Evolutionary conservation across 2,888 invertebrate species (phyloP).

Genomic region (Rhagophthalmus giganteus): DNA sequence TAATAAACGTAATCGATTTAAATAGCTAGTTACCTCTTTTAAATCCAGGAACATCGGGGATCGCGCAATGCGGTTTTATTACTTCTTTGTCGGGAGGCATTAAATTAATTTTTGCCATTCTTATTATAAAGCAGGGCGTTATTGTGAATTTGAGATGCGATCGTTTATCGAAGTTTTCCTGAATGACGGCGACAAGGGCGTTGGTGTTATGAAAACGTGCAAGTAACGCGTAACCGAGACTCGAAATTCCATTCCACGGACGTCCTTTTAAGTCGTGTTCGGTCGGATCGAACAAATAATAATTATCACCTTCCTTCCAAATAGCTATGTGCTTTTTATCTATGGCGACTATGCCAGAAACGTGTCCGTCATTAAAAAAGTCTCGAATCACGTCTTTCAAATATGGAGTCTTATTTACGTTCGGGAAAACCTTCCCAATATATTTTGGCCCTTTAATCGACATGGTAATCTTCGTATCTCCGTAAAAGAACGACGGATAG

Average conservation of each 20-base stretch:
- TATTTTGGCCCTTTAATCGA: constrained; percentile 39
- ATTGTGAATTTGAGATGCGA: constrained; percentile 28
- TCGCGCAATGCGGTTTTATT: constrained; percentile 8
- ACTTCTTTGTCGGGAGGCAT: constrained; percentile 35
- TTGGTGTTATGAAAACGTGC: constrained; percentile 39
- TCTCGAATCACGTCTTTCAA: constrained; percentile 33
- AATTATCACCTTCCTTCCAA: constrained; percentile 39
- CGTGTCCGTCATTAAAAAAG: constrained; percentile 41
- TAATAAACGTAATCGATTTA: too few relatives aligned
- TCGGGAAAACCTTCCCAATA: constrained; percentile 32
- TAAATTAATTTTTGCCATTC: constrained; percentile 42
- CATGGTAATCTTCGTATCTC: constrained; percentile 42
- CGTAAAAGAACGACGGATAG: constrained; percentile 43
- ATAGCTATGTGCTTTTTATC: constrained; percentile 43
- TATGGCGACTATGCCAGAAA: constrained; percentile 43
- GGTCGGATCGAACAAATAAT: constrained; percentile 47
- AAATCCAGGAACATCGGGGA: background rate
- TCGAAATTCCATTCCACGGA: constrained; percentile 40
- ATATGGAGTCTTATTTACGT: constrained; percentile 24
- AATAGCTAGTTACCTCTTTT: background rate
- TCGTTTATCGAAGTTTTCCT: constrained; percentile 36
- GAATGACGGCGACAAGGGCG: constrained; percentile 40
- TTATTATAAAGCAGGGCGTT: constrained; percentile 38
- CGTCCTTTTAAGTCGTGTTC: constrained; percentile 46
- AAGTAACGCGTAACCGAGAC: constrained; percentile 40